Percentiles rank a stretch among this genome's conserved stretches.
phyloP scores from a whole-genome alignment of 2,888 invertebrate genomes.

The Papilio demoleus region DNA sequence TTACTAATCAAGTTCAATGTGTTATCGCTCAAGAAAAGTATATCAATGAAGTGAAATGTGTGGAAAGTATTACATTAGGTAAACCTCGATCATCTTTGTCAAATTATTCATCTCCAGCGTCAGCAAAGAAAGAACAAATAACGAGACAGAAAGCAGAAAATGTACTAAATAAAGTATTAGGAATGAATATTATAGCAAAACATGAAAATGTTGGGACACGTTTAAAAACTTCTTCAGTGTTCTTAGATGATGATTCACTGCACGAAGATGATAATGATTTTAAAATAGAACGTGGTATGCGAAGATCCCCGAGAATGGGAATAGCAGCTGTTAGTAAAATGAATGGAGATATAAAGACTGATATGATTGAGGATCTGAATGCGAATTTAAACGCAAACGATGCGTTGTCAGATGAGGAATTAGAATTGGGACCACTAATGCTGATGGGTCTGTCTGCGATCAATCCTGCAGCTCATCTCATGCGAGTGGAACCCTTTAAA shows the following conservation, averaged over 20 bases:
- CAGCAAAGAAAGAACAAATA: constrained; percentile 73
- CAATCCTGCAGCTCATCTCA: constrained; percentile 84
- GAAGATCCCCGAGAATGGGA: constrained; percentile 76
- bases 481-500: constrained; percentile 84
- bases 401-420: constrained; percentile 82
- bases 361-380: constrained; percentile 67
- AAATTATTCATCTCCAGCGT: constrained; percentile 68
- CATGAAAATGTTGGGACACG: constrained; percentile 74
- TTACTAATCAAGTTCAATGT: constrained; percentile 78
- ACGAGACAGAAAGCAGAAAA: constrained; percentile 79
- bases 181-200: constrained; percentile 77
- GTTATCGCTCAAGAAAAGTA: constrained; percentile 82
- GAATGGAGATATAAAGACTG: constrained; percentile 80
- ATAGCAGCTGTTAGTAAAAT: constrained; percentile 78
- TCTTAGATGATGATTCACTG: constrained; percentile 74
- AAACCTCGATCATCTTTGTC: constrained; percentile 64
- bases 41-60: constrained; percentile 78
- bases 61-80: constrained; percentile 76
- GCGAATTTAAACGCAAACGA: constrained; percentile 63
- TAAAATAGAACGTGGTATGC: constrained; percentile 72
- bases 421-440: constrained; percentile 86
- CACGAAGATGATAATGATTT: constrained; percentile 74
- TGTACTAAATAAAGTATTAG: constrained; percentile 77
- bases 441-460: constrained; percentile 86
- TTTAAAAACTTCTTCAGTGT: constrained; percentile 75